Base-by-base conservation (phyloP, 1,140 invertebrate genomes). In the Drosophila sechellia region DNA sequence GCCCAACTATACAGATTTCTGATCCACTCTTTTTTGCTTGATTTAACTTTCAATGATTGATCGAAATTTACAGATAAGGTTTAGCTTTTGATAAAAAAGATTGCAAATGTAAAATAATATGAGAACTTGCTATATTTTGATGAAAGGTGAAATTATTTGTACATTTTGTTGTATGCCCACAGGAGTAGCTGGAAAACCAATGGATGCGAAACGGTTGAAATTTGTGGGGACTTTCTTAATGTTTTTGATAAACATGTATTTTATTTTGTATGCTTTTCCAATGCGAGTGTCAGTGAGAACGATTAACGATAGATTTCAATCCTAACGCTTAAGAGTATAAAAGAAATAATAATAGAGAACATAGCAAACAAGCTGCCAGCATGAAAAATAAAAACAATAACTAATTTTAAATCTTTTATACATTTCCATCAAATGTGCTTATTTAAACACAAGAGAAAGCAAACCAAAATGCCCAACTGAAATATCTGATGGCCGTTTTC, bases 401-500 rank as follows among this genome's bases (percentile, higher is more conserved):
- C 76, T 87, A 87, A 89, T 84, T 89, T 89, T 90, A 78, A 89
- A 87, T 80, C 61, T 85, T 85, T 85, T 87, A 80, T 77, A 87
- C 55, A 79, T 68, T 77, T 77, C 57, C 61, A 84, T 89, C 35
- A 72, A 70, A 90, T 77, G 64, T 77, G 71, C 79, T 89, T 77
- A 73, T 75, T 78, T 78, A 35, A 45, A 71, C 52, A 65, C 40
- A 58, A 56, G 52, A 35, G 15, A 49, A 64, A 22, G 25, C 20
- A 46, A 77, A 49, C 54, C 53, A 31, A 43, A 43, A 69, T 40
- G 39, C 66, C 17, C 49, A 70, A 70, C 42, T 56, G 35, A 70
- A 70, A 70, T 70, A 70, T 64, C 66, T 42, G 20, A 70, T 34
- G 66, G 52, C 52, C 68, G 64, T 57, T 70, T 64, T 73, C 54